Evolutionary conservation across 2,888 invertebrate genomes (phyloP).

Genomic region (Cephus runcator): DNA sequence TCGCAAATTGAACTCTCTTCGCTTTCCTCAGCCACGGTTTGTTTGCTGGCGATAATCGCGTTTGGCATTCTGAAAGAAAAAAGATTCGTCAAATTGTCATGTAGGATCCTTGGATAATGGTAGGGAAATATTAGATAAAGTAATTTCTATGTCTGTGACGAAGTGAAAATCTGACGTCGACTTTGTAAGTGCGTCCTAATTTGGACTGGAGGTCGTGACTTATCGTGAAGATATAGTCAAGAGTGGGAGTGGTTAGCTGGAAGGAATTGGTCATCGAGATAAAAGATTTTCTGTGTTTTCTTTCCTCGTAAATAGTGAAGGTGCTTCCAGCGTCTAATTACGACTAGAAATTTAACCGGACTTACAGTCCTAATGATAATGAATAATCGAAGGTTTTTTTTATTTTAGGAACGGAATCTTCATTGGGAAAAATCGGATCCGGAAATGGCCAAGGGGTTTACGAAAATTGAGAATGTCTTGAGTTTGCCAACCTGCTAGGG

Average conservation of each 20-base stretch:
- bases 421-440: not conserved
- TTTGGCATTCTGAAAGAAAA: slow-evolving; percentile 7
- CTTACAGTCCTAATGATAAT: not conserved
- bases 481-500: not conserved
- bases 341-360: not conserved
- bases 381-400: not conserved
- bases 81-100: not conserved
- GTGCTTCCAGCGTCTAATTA: not conserved
- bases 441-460: not conserved
- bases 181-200: not conserved
- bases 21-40: slow-evolving; percentile 33
- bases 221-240: not conserved
- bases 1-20: slow-evolving; percentile 43
- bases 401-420: not conserved
- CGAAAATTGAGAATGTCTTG: not conserved
- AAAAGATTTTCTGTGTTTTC: not conserved
- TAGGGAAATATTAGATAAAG: not conserved
- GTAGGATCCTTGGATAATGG: not conserved
- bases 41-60: slow-evolving; percentile 6
- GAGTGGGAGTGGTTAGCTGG: not conserved
- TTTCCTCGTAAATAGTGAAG: not conserved
- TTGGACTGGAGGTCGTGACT: not conserved
- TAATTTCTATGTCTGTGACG: not conserved
- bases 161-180: not conserved
- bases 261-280: not conserved